These are phyloP conservation scores for Calameuta pallipes DNA, from an alignment of 2,888 invertebrate species.

Conservation along the genomic window DNA sequence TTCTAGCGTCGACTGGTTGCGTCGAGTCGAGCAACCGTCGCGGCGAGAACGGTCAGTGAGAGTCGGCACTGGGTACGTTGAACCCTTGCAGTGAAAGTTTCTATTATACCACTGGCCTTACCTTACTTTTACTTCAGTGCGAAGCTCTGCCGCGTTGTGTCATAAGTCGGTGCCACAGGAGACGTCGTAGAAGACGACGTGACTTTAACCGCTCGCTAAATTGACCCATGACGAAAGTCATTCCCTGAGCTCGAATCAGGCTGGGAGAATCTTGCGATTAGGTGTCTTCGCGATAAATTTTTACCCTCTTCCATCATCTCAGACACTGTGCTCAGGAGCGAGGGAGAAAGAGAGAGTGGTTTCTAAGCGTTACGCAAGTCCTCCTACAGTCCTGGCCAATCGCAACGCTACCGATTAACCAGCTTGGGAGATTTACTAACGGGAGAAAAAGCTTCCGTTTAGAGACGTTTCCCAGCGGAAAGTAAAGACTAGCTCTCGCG, in stretches of 20 bases:
- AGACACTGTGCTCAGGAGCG: background rate
- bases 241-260: background rate
- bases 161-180: constrained; percentile 44
- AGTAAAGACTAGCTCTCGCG: background rate
- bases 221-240: background rate
- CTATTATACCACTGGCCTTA: constrained; percentile 67
- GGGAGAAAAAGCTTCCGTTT: background rate
- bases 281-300: background rate
- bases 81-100: constrained; percentile 66
- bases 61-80: constrained; percentile 59
- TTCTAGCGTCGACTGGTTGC: background rate
- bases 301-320: background rate
- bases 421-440: background rate
- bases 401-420: background rate
- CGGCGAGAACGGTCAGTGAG: constrained; percentile 55
- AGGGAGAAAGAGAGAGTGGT: background rate
- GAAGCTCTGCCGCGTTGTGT: constrained; percentile 57
- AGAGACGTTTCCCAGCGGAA: background rate
- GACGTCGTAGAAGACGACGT: background rate
- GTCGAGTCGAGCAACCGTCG: constrained; percentile 5
- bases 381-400: background rate
- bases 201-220: background rate
- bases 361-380: background rate
- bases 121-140: constrained; percentile 63
- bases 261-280: background rate